Conservation (phyloP, 1,140 invertebrate genomes). For the Drosophila sechellia region DNA sequence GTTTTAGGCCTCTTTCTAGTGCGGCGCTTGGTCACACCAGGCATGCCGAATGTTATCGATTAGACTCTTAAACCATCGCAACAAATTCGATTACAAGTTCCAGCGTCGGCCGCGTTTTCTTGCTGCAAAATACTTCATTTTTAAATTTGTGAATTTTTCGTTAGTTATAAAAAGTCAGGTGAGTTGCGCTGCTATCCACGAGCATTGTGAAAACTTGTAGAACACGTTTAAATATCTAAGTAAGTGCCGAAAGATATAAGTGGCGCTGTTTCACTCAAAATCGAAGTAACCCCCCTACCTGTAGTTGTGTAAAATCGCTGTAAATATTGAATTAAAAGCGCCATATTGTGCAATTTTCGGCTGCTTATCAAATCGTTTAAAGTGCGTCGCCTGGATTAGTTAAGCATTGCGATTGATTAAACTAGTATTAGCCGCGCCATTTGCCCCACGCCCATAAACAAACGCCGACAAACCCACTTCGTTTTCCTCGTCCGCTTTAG, state of each 20-base stretch:
- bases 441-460: constrained; percentile 75
- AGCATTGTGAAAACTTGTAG: neutral
- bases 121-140: constrained; percentile 43
- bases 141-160: constrained; percentile 39
- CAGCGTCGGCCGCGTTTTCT: constrained; percentile 68
- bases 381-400: constrained; percentile 1
- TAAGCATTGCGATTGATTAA: constrained; percentile 11
- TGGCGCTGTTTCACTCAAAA: constrained; percentile 26
- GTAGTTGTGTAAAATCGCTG: constrained; percentile 63
- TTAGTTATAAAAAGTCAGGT: constrained; percentile 43
- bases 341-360: constrained; percentile 54
- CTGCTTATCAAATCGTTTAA: neutral
- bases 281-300: constrained; percentile 44
- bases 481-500: constrained; percentile 74
- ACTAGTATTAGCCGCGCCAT: constrained; percentile 30
- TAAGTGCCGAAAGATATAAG: neutral
- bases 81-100: constrained; percentile 25
- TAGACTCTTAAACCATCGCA: neutral
- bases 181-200: constrained; percentile 18
- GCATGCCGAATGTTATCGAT: neutral
- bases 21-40: neutral
- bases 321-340: constrained; percentile 77
- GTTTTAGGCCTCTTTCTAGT: neutral
- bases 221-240: neutral
- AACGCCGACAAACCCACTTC: constrained; percentile 74